Evolutionary conservation across 2,797 vertebrate species (phyloP), one percentile per base, ranked within the genome.

Genomic region (Channa striata): DNA sequence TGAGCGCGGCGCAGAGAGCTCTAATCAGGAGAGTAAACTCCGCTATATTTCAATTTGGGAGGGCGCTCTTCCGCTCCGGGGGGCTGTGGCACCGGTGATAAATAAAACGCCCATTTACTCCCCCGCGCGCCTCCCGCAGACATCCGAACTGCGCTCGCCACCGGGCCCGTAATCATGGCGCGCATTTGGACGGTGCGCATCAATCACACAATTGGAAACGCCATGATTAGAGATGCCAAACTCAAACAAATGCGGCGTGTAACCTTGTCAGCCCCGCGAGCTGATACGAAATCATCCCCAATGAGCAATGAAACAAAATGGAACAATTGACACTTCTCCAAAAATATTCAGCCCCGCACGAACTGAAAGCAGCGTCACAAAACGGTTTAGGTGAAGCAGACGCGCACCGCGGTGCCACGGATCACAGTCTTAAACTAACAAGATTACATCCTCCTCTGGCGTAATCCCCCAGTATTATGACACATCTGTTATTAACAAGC

Each of bases 21-120:
- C 96, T 97, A 97, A 97, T 98, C 96, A 97, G 95, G 95, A 97
- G 96, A 95, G 97, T 97, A 97, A 97, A 98, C 97, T 97, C 96
- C 94, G 95, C 96, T 97, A 97, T 97, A 97, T 97, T 98, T 98
- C 96, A 97, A 97, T 98, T 97, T 97, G 94, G 96, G 96, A 93
- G 94, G 92, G 95, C 96, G 94, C 95, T 97, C 96, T 97, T 97
- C 96, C 96, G 96, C 96, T 96, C 94, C 95, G 95, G 96, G 96
- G 81, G 95, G 92, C 95, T 93, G 95, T 96, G 95, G 96, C 96
- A 96, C 94, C 73, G 92, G 95, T 96, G 94, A 97, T 97, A 98
- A 98, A 98, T 97, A 97, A 98, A 97, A 96, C 94, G 95, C 96
- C 96, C 96, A 96, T 96, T 97, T 96, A 96, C 95, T 94, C 95